Percentiles rank a stretch among this genome's conserved stretches.
These are phyloP conservation scores for Microctonus brassicae DNA, from an alignment of 2,888 invertebrate genomes.

Conservation along the genomic window DNA sequence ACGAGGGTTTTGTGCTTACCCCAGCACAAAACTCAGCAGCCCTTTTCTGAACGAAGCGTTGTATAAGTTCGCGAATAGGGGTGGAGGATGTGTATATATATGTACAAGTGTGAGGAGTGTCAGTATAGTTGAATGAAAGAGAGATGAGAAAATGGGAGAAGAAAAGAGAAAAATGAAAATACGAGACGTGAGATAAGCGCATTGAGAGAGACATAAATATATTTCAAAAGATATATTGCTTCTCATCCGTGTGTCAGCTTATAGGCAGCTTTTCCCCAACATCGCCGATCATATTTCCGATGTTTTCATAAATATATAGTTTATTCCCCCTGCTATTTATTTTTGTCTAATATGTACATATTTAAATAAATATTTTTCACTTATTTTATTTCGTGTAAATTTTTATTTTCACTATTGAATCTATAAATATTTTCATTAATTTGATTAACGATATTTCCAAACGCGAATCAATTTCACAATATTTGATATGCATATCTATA, in stretches of 20 bases:
- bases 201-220: slow-evolving; percentile 11
- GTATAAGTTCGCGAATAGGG: background rate
- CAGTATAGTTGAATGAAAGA: slow-evolving; percentile 31
- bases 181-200: slow-evolving; percentile 16
- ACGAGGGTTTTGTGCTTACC: slow-evolving; percentile 36
- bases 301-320: background rate
- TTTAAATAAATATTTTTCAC: no score
- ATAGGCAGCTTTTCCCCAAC: slow-evolving; percentile 9
- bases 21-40: slow-evolving; percentile 30
- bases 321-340: background rate
- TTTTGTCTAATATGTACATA: background rate
- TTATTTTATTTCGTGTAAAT: no score
- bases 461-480: no score
- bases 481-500: no score
- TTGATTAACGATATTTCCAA: no score
- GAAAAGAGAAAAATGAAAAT: background rate
- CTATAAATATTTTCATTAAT: no score
- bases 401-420: no score
- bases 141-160: slow-evolving; percentile 15
- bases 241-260: background rate
- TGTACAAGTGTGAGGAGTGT: no score
- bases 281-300: slow-evolving; percentile 14
- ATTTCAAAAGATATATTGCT: slow-evolving; percentile 16
- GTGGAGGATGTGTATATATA: no score
- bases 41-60: slow-evolving; percentile 17